A percentile compares a stretch with the other conserved stretches of the same genome.
These are phyloP conservation scores for Dysdera silvatica DNA, from an alignment of 1,140 invertebrate species.

Conservation along the genomic window DNA sequence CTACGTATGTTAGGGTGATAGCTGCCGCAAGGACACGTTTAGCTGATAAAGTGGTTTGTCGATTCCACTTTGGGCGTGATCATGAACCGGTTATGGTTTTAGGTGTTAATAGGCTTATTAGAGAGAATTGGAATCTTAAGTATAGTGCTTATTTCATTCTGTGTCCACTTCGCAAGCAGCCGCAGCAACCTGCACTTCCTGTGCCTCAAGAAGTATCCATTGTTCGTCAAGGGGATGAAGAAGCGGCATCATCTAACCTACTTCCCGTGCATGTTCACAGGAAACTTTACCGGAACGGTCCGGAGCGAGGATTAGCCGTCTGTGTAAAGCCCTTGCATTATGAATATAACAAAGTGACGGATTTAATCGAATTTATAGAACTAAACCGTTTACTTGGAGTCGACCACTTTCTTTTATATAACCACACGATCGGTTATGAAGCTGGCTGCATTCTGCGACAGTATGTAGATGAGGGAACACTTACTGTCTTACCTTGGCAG, in stretches of 20 bases:
- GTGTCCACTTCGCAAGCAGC: constrained; percentile 51
- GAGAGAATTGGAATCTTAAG: constrained; percentile 89
- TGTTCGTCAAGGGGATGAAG: constrained; percentile 43
- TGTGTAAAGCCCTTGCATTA: constrained; percentile 91
- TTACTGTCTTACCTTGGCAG: constrained; percentile 74
- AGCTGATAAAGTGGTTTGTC: constrained; percentile 67
- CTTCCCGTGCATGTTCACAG: constrained; percentile 44
- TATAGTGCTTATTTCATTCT: constrained; percentile 85
- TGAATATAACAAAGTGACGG: constrained; percentile 64
- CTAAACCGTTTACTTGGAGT: constrained; percentile 77
- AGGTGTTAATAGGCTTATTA: constrained; percentile 57
- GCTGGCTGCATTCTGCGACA: constrained; percentile 61
- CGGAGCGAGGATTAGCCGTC: constrained; percentile 61
- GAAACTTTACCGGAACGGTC: constrained; percentile 1
- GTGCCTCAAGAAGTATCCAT: constrained; percentile 57
- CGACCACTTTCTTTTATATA: constrained; percentile 84
- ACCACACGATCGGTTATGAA: constrained; percentile 71
- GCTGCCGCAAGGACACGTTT: constrained; percentile 76
- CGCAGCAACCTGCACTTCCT: background rate
- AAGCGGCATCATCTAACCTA: constrained; percentile 50
- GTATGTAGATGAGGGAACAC: constrained; percentile 55
- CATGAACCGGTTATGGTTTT: constrained; percentile 35
- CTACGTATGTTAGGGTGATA: constrained; percentile 60
- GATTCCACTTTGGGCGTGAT: constrained; percentile 60
- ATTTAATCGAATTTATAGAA: constrained; percentile 87